phyloP scores from a whole-genome alignment of 2,888 invertebrate genomes.

The Drosophila hamatofila region DNA sequence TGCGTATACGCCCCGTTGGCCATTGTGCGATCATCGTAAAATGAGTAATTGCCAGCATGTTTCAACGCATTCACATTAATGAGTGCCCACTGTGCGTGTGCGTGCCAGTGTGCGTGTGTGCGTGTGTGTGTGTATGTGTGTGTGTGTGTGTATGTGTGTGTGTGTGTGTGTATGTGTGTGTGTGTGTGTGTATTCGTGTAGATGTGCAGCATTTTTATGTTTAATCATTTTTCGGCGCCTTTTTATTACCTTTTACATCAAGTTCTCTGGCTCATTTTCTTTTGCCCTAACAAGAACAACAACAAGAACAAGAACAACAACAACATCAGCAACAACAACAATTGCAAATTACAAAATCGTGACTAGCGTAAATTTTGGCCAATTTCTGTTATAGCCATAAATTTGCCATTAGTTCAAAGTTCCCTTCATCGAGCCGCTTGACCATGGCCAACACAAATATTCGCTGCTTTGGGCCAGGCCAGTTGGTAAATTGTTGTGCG shows the following conservation, averaged over 20 bases:
- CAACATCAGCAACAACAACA: slow-evolving; percentile 53
- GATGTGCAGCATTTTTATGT: slow-evolving; percentile 73
- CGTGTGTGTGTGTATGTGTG: slow-evolving; percentile 4
- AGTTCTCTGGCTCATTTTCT: slow-evolving; percentile 52
- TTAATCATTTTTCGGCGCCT: slow-evolving; percentile 74
- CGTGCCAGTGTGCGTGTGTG: slow-evolving; percentile 10
- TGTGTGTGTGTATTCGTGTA: slow-evolving; percentile 17
- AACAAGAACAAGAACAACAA: slow-evolving; percentile 49
- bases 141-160: too few relatives aligned
- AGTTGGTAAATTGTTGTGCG: slow-evolving; percentile 52
- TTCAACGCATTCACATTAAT: slow-evolving; percentile 75
- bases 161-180: slow-evolving; percentile 21
- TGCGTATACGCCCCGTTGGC: slow-evolving; percentile 65
- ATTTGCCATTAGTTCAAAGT: slow-evolving; percentile 61
- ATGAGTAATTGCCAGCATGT: slow-evolving; percentile 82
- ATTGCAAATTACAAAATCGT: slow-evolving; percentile 81
- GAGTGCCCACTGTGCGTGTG: slow-evolving; percentile 53
- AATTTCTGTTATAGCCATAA: slow-evolving; percentile 61
- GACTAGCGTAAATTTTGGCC: slow-evolving; percentile 76
- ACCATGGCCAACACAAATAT: slow-evolving; percentile 30
- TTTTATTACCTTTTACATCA: slow-evolving; percentile 69
- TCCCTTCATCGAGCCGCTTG: slow-evolving; percentile 7
- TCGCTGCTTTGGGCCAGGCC: slow-evolving; percentile 13
- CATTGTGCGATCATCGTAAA: slow-evolving; percentile 76
- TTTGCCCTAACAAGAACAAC: slow-evolving; percentile 20